These are phyloP conservation scores for Melieria omissa DNA, from an alignment of 2,888 invertebrate species.

Conservation along the genomic window DNA sequence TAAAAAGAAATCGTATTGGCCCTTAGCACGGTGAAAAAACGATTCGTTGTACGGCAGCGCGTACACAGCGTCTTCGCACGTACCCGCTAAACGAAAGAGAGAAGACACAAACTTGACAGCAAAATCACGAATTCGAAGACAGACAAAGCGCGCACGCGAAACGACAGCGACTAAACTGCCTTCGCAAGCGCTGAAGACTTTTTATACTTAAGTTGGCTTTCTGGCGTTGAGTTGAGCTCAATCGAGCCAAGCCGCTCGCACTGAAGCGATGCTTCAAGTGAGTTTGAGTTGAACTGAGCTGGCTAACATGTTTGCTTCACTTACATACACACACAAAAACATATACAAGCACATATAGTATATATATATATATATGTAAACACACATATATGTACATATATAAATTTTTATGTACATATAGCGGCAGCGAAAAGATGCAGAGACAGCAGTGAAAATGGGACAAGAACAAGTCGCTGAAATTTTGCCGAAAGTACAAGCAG, in stretches of 20 bases:
- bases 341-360: not conserved
- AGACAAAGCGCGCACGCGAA: not conserved
- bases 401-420: not conserved
- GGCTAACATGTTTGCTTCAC: constrained; percentile 8
- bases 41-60: constrained; percentile 32
- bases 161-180: constrained; percentile 23
- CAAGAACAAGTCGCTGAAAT: not conserved
- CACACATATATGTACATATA: not conserved
- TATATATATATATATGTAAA: not conserved
- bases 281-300: constrained; percentile 11
- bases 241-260: too few relatives aligned
- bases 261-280: too few relatives aligned
- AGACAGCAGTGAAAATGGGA: too few relatives aligned
- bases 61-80: constrained; percentile 53
- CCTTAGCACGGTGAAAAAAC: too few relatives aligned
- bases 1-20: too few relatives aligned
- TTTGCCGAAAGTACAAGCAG: not conserved
- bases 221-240: too few relatives aligned
- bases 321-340: not conserved
- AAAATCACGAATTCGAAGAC: too few relatives aligned
- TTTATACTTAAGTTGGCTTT: constrained; percentile 9
- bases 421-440: not conserved
- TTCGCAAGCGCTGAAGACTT: not conserved
- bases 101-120: constrained; percentile 16
- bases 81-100: constrained; percentile 11